phyloP scores from a whole-genome alignment of 1,140 invertebrate species.

The Zaprionus taronus region DNA sequence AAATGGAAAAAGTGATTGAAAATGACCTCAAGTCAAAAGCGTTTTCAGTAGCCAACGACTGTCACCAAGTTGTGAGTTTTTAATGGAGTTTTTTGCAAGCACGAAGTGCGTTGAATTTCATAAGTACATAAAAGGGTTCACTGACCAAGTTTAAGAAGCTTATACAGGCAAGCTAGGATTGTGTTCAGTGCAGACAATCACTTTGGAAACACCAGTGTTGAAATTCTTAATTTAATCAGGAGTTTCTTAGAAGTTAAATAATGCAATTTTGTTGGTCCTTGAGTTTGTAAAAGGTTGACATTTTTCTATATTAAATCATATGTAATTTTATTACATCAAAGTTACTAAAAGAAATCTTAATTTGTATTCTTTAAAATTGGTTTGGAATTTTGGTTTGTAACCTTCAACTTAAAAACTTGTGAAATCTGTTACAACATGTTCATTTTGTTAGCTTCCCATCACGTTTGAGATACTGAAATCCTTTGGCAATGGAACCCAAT shows the following conservation, averaged over 20 bases:
- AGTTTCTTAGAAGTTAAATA: background rate
- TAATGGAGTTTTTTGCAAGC: slow-evolving; percentile 58
- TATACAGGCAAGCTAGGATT: slow-evolving; percentile 2
- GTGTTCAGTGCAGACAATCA: background rate
- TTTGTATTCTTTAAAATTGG: background rate
- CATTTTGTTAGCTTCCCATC: background rate
- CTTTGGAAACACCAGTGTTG: background rate
- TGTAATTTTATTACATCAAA: no score
- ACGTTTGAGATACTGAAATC: background rate
- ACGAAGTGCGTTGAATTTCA: slow-evolving; percentile 28
- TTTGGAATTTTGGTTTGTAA: background rate
- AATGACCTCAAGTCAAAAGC: slow-evolving; percentile 80
- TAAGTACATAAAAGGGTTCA: slow-evolving; percentile 42
- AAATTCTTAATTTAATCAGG: background rate
- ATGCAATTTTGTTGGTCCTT: background rate
- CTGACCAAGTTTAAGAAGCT: slow-evolving; percentile 11
- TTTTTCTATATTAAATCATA: background rate
- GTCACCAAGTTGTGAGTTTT: slow-evolving; percentile 56
- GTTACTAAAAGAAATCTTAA: no score
- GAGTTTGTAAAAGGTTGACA: background rate
- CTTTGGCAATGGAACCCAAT: slow-evolving; percentile 37
- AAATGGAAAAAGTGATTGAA: slow-evolving; percentile 81
- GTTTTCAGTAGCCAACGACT: slow-evolving; percentile 57
- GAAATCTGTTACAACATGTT: background rate
- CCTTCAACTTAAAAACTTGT: background rate